These are phyloP conservation scores for Aporophyla nigra DNA, from an alignment of 2,888 invertebrate genomes.

Conservation along the genomic window DNA sequence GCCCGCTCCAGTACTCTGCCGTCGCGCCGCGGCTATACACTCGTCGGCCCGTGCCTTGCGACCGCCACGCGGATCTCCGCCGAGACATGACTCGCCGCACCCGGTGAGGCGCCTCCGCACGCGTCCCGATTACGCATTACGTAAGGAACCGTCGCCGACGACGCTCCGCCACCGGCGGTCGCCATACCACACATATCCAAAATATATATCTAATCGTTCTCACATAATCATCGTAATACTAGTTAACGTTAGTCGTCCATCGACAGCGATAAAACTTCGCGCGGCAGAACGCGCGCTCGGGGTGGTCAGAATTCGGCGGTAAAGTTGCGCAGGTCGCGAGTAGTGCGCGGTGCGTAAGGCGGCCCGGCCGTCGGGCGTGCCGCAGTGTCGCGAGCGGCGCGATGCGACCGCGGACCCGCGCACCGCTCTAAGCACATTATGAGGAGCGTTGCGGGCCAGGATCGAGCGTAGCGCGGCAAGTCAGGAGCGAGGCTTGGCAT, in stretches of 20 bases:
- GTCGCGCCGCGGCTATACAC: slow-evolving; percentile 82
- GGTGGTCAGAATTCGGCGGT: slow-evolving; percentile 67
- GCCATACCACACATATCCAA: slow-evolving; percentile 75
- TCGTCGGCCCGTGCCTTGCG: slow-evolving; percentile 77
- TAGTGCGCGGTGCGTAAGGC: slow-evolving; percentile 73
- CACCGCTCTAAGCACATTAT: slow-evolving; percentile 71
- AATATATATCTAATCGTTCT: slow-evolving; percentile 71
- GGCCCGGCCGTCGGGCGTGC: slow-evolving; percentile 75
- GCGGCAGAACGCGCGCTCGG: slow-evolving; percentile 64
- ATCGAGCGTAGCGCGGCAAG: slow-evolving; percentile 67
- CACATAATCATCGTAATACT: slow-evolving; percentile 68
- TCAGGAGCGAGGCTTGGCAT: slow-evolving; percentile 75
- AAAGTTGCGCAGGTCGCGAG: slow-evolving; percentile 71
- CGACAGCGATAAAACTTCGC: slow-evolving; percentile 56
- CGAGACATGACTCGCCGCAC: slow-evolving; percentile 85
- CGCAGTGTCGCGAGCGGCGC: slow-evolving; percentile 74
- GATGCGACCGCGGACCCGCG: slow-evolving; percentile 72
- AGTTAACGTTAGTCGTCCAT: slow-evolving; percentile 64
- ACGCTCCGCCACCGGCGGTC: slow-evolving; percentile 65
- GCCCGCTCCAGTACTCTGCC: slow-evolving; percentile 83
- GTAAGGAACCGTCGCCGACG: slow-evolving; percentile 77
- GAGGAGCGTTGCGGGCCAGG: slow-evolving; percentile 60
- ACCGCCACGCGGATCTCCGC: slow-evolving; percentile 82
- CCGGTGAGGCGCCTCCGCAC: slow-evolving; percentile 84
- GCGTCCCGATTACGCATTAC: slow-evolving; percentile 83